A percentile compares a stretch with the other conserved stretches of the same genome.
Evolutionary conservation across 2,888 invertebrate genomes (phyloP).

Genomic region (Acronicta alni): DNA sequence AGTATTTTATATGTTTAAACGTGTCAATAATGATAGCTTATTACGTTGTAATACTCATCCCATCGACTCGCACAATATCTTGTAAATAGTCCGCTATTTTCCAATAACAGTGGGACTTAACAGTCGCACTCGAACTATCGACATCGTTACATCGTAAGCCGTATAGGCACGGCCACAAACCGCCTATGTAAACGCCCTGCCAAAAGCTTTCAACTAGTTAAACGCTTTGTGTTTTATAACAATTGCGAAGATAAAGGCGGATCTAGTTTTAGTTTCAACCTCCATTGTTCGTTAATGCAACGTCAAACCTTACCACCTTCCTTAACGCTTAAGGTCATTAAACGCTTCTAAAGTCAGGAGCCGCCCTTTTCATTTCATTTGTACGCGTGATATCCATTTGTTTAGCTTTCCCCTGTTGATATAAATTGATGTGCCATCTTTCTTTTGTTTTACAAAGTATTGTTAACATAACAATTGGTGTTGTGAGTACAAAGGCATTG

Average conservation of each 20-base stretch:
- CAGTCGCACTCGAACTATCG: slow-evolving; percentile 33
- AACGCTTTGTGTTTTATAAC: slow-evolving; percentile 78
- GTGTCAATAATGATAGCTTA: neutral
- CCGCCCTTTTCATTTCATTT: slow-evolving; percentile 68
- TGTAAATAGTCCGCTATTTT: slow-evolving; percentile 18
- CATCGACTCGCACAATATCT: slow-evolving; percentile 1
- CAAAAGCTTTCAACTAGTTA: slow-evolving; percentile 79
- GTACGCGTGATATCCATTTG: slow-evolving; percentile 62
- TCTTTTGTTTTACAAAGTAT: slow-evolving; percentile 67
- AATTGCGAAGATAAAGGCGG: slow-evolving; percentile 79
- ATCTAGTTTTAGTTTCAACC: slow-evolving; percentile 76
- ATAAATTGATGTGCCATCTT: slow-evolving; percentile 60
- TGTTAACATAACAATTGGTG: slow-evolving; percentile 53
- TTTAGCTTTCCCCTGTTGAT: slow-evolving; percentile 59
- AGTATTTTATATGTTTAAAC: no score
- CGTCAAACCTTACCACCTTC: slow-evolving; percentile 74
- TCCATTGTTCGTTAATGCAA: slow-evolving; percentile 83
- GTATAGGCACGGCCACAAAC: slow-evolving; percentile 42
- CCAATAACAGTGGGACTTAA: slow-evolving; percentile 20
- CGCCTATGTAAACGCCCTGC: slow-evolving; percentile 56
- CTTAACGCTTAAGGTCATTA: slow-evolving; percentile 75
- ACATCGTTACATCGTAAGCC: slow-evolving; percentile 38
- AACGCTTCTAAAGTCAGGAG: slow-evolving; percentile 71
- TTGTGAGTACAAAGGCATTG: slow-evolving; percentile 43
- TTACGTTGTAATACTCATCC: neutral